Evolutionary conservation across 2,888 invertebrate genomes (phyloP), one percentile per base, ranked within the genome.

Genomic region (Erebia aethiops): DNA sequence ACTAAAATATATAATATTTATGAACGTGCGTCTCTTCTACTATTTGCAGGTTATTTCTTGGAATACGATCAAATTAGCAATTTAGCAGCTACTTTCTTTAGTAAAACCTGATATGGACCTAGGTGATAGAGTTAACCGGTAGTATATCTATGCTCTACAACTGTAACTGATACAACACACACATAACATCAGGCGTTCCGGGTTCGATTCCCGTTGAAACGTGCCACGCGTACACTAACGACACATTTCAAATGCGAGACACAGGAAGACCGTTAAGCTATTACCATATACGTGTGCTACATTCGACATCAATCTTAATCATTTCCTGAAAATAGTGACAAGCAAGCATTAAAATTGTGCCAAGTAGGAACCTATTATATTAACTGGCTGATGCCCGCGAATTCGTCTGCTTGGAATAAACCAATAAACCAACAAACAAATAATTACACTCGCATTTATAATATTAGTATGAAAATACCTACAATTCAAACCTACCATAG

Each of bases 241-340:
- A 51, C 46, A 70, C 43, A 61, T 63, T 74, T 74, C 69, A 74
- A 66, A 74, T 74, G 70, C 74, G 68, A 62, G 66, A 35, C 70
- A 46, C 68, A 62, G 68, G 70, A 66, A 67, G 57, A 70, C 70
- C 67, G 68, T 71, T 74, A 71, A 62, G 67, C 65, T 68, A 74
- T 74, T 74, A 74, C 69, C 74, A 74, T 74, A 70, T 56, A 74
- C 74, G 74, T 69, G 69, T 52, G 35, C 16, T 10, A 58, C 69
- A 62, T 69, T 69, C 57, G 57, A 49, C 46, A 66, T 64, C 64
- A 57, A 64, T 69, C 64, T 41, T 56, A 18, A 4, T 69, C 57
- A 63, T 70, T 68, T 70, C 67, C 70, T 65, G 65, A 72, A 67
- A 69, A 67, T 11, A 60, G 16, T 66, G 66, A 66, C 66, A 66